A percentile compares a stretch with the other conserved stretches of the same genome.
phyloP scores from a whole-genome alignment of 1,140 invertebrate genomes.

The Kradibia gibbosae region DNA sequence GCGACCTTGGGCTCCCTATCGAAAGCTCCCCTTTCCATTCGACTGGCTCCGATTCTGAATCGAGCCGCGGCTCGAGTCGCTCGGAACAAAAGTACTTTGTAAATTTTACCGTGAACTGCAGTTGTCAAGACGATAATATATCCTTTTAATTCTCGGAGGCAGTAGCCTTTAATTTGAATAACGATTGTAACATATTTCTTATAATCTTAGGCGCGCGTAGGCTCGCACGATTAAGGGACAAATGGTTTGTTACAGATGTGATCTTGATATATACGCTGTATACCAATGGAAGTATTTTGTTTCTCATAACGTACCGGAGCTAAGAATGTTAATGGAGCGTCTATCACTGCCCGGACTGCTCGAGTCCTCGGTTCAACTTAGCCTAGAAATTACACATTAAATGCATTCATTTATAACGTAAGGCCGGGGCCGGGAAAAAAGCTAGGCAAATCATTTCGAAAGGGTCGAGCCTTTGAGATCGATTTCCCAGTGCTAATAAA shows the following conservation, averaged over 20 bases:
- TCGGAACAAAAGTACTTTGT: neutral
- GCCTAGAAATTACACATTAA: too few relatives aligned
- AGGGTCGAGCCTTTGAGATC: too few relatives aligned
- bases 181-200: neutral
- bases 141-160: neutral
- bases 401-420: too few relatives aligned
- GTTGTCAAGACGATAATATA: neutral
- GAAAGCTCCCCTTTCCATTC: too few relatives aligned
- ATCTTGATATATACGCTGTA: neutral
- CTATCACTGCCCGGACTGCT: neutral
- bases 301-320: neutral
- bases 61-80: neutral
- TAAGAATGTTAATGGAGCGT: slow-evolving; percentile 2
- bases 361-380: too few relatives aligned
- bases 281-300: neutral
- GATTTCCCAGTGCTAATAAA: too few relatives aligned
- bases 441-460: too few relatives aligned
- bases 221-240: neutral
- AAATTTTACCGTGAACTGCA: neutral
- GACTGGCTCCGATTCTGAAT: neutral
- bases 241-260: neutral
- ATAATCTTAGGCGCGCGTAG: neutral
- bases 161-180: neutral
- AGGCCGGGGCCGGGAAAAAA: too few relatives aligned
- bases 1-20: neutral